Percentiles rank a stretch among this genome's conserved stretches.
phyloP scores from a whole-genome alignment of 2,797 vertebrate genomes.

The Poeciliopsis turneri region DNA sequence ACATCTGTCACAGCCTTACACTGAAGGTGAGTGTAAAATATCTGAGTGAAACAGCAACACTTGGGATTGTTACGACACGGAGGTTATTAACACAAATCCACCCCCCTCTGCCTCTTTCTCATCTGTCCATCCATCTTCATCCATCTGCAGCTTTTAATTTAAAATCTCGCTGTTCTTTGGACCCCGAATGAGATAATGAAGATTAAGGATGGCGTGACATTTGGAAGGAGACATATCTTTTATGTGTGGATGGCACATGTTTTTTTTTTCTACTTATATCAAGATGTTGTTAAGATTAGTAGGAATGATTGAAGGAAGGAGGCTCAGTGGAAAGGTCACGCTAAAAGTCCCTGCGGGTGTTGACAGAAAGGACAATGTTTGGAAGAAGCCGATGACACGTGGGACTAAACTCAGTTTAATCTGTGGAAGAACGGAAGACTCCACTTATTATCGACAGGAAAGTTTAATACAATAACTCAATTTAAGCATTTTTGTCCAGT shows the following conservation, averaged over 20 bases:
- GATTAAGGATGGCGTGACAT: constrained; percentile 67
- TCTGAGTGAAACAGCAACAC: constrained; percentile 27
- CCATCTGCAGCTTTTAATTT: constrained; percentile 43
- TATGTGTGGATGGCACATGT: constrained; percentile 18
- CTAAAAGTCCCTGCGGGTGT: constrained; percentile 39
- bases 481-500: neutral
- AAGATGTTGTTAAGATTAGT: constrained; percentile 43
- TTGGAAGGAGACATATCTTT: constrained; percentile 45
- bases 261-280: constrained; percentile 5
- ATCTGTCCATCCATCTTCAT: constrained; percentile 23
- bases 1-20: constrained; percentile 6
- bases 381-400: constrained; percentile 8
- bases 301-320: constrained; percentile 31
- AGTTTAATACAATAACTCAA: neutral
- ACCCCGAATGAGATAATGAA: constrained; percentile 55
- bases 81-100: constrained; percentile 35
- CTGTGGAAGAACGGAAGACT: neutral
- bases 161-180: constrained; percentile 31
- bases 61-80: constrained; percentile 42
- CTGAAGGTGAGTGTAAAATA: neutral
- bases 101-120: neutral
- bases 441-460: too few relatives aligned
- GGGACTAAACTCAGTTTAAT: neutral
- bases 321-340: constrained; percentile 47
- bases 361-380: constrained; percentile 32